Conservation (phyloP, 2,113 vertebrate genomes). For the Pholis gunnellus region DNA sequence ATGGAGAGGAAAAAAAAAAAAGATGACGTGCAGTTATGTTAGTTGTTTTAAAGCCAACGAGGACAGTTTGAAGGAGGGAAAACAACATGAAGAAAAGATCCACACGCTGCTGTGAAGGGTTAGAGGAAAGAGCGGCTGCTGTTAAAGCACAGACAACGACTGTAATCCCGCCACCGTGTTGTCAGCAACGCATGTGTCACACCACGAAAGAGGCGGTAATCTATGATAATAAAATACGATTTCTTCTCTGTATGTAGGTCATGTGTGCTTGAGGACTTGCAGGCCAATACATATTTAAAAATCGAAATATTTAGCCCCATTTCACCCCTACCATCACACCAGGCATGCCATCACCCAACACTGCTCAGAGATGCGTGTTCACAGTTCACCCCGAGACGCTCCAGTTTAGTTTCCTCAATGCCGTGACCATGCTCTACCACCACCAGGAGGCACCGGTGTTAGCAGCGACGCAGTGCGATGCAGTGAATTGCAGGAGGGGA, state of each 20-base stretch:
- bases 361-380: background rate
- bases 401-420: background rate
- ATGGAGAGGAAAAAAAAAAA: background rate
- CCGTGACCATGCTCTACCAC: conserved; percentile 47
- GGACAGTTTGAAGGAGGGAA: conserved; percentile 13
- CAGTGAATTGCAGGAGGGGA: background rate
- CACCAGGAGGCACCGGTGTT: conserved; percentile 65
- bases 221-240: background rate
- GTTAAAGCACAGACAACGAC: conserved; percentile 35
- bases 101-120: conserved; percentile 46
- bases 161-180: conserved; percentile 33
- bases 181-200: background rate
- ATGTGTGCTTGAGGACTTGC: background rate
- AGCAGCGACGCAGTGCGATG: conserved; percentile 24
- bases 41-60: conserved; percentile 23
- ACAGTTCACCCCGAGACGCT: background rate
- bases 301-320: background rate
- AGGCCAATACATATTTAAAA: background rate
- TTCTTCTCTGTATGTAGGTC: background rate
- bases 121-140: conserved; percentile 33
- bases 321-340: conserved; percentile 3
- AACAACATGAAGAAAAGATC: conserved; percentile 18
- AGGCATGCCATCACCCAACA: conserved; percentile 32
- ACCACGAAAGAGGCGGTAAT: background rate
- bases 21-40: conserved; percentile 39